These are phyloP conservation scores for Penaeus chinensis DNA, from an alignment of 1,140 invertebrate genomes.

Conservation along the genomic window DNA sequence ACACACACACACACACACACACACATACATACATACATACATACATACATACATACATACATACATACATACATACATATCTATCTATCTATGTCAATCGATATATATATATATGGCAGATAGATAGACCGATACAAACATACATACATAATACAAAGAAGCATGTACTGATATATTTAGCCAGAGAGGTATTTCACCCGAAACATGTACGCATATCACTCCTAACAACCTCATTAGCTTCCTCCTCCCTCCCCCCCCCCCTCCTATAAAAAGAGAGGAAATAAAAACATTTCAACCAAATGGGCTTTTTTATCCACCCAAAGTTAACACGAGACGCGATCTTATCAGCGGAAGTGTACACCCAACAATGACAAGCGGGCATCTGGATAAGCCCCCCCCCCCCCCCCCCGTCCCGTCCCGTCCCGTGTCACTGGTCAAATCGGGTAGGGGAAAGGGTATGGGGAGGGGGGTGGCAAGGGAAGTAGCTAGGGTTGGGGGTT, in stretches of 20 bases:
- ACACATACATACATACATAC: constrained; percentile 33
- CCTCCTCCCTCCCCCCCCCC: not conserved
- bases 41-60: constrained; percentile 27
- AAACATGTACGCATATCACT: not conserved
- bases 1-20: constrained; percentile 8
- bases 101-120: not conserved
- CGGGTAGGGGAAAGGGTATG: too few species aligned
- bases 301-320: not conserved
- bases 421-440: too few species aligned
- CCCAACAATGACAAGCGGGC: too few species aligned
- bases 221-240: not conserved
- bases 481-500: too few species aligned
- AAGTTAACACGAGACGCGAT: too few species aligned
- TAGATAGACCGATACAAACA: not conserved
- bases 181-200: not conserved
- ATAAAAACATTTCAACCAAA: too few species aligned
- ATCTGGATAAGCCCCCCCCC: too few species aligned
- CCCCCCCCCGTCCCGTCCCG: too few species aligned
- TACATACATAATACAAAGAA: not conserved
- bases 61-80: not conserved
- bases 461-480: too few species aligned
- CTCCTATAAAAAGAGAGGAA: not conserved
- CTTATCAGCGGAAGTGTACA: too few species aligned
- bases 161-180: not conserved
- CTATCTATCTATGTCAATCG: not conserved